These are phyloP conservation scores for Semotilus atromaculatus DNA, from an alignment of 2,797 vertebrate species.

Conservation along the genomic window DNA sequence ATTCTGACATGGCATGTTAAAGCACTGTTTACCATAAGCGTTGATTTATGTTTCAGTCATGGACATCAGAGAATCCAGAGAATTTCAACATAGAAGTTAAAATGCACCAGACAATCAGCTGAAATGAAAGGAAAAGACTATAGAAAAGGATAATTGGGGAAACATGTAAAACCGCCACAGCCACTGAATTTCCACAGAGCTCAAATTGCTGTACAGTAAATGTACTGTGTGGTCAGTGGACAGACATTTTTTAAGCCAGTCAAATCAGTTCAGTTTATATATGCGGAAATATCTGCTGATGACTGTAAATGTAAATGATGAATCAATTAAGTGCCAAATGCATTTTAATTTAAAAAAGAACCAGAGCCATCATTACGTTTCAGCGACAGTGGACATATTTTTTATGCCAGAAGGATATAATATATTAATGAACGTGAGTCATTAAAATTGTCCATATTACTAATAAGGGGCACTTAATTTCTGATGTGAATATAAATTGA, in stretches of 20 bases:
- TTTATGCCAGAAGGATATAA: constrained; percentile 48
- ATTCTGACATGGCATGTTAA: neutral
- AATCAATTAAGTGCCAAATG: constrained; percentile 61
- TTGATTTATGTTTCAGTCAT: no score
- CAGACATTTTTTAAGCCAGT: constrained; percentile 48
- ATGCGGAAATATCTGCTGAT: constrained; percentile 50
- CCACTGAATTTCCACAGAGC: constrained; percentile 18
- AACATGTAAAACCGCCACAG: neutral
- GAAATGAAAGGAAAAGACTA: neutral
- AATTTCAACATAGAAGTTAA: neutral
- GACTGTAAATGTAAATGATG: constrained; percentile 62
- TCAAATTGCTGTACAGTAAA: constrained; percentile 21
- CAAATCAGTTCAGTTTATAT: constrained; percentile 51
- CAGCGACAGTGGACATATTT: constrained; percentile 54
- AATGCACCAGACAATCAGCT: neutral
- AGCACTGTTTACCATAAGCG: no score
- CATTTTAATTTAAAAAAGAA: constrained; percentile 46
- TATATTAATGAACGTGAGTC: constrained; percentile 57
- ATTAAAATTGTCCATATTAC: constrained; percentile 48
- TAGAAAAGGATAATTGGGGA: neutral
- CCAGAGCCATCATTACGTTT: constrained; percentile 52
- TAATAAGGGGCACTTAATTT: constrained; percentile 35
- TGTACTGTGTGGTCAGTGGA: constrained; percentile 40
- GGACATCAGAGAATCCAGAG: neutral
- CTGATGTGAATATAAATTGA: constrained; percentile 38